These are phyloP conservation scores for Heterotis niloticus DNA, from an alignment of 2,113 vertebrate species.

Conservation along the genomic window DNA sequence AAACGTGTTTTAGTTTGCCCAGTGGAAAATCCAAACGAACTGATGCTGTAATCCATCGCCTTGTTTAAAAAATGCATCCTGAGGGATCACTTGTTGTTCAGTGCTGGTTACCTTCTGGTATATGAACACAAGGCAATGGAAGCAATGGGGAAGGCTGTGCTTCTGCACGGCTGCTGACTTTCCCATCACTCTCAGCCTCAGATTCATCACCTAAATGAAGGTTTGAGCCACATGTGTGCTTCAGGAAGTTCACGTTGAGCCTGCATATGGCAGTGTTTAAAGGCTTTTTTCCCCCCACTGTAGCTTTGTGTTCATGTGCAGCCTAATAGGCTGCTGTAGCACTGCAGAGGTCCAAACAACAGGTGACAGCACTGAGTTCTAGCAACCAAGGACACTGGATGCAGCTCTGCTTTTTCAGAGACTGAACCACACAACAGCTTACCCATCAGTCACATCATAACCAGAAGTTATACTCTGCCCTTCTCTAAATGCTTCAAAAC, in stretches of 20 bases:
- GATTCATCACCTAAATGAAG: conserved; percentile 69
- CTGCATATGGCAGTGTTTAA: conserved; percentile 78
- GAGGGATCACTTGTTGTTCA: too few species aligned
- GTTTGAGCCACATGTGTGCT: conserved; percentile 52
- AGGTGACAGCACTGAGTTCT: conserved; percentile 46
- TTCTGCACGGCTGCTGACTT: neutral
- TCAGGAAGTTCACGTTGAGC: conserved; percentile 76
- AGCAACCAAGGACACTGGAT: neutral
- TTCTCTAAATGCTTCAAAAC: too few species aligned
- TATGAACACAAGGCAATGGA: too few species aligned
- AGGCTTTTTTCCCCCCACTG: conserved; percentile 64
- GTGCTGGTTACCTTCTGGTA: too few species aligned
- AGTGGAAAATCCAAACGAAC: neutral
- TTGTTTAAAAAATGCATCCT: too few species aligned
- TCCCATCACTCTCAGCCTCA: conserved; percentile 28
- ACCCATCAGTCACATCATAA: too few species aligned
- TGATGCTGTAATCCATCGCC: neutral
- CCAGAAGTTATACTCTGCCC: too few species aligned
- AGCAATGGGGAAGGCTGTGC: neutral
- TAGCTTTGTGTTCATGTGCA: conserved; percentile 72
- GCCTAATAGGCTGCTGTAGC: conserved; percentile 57
- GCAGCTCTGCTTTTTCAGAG: too few species aligned
- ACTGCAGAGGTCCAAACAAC: conserved; percentile 58
- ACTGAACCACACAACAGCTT: too few species aligned
- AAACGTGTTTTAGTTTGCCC: conserved; percentile 12